Evolutionary conservation across 2,888 invertebrate genomes (phyloP).

Genomic region (Stenolophus ochropezus): DNA sequence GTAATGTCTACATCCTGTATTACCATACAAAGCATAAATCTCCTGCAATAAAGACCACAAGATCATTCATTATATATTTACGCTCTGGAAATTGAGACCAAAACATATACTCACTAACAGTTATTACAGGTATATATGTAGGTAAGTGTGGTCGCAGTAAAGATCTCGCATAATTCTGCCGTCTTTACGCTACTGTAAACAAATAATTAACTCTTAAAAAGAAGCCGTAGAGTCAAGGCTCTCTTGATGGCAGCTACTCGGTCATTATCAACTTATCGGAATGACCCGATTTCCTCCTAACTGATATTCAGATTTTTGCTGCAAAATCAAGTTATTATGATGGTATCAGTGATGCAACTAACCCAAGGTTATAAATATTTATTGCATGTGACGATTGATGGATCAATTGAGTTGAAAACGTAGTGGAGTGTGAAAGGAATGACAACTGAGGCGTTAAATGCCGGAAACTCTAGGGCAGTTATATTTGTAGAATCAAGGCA

Average conservation of each 20-base stretch:
- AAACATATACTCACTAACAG: neutral
- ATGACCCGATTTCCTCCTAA: neutral
- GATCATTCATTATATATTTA: neutral
- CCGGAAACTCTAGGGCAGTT: neutral
- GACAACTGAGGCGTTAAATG: constrained; percentile 12
- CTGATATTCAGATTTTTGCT: neutral
- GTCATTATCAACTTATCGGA: neutral
- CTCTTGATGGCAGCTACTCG: neutral
- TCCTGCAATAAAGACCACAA: neutral
- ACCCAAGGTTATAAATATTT: constrained; percentile 17
- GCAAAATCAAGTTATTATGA: constrained; percentile 24
- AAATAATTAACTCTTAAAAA: neutral
- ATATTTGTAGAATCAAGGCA: constrained; percentile 1
- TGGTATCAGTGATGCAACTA: constrained; percentile 14
- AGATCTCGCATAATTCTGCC: neutral
- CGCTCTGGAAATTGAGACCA: neutral
- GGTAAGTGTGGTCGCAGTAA: neutral
- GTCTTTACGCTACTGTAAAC: neutral
- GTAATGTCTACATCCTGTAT: neutral
- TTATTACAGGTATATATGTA: neutral
- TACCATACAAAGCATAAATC: neutral
- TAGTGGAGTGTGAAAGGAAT: neutral
- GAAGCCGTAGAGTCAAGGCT: neutral
- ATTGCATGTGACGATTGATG: constrained; percentile 2
- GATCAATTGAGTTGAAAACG: neutral